A percentile compares a stretch with the other conserved stretches of the same genome.
phyloP scores from a whole-genome alignment of 2,113 vertebrate species.

The Fulmarus glacialis region DNA sequence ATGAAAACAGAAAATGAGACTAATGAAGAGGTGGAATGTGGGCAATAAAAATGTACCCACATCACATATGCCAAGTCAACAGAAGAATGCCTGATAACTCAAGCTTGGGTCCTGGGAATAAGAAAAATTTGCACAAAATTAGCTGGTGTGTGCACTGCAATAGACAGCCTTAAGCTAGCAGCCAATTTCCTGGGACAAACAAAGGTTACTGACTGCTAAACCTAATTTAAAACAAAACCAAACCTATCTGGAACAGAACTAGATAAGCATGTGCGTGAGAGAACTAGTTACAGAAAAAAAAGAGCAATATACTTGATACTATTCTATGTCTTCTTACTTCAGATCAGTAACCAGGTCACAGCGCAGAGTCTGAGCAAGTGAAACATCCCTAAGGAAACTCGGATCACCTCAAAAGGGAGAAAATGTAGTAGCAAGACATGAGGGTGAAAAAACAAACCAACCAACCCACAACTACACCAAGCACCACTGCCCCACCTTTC shows the following conservation, averaged over 20 bases:
- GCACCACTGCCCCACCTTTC: neutral
- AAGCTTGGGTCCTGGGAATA: neutral
- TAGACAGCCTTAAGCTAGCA: neutral
- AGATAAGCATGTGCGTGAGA: neutral
- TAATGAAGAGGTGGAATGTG: constrained; percentile 56
- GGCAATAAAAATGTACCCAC: constrained; percentile 60
- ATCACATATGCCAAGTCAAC: constrained; percentile 57
- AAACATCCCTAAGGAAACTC: neutral
- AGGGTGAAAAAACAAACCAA: neutral
- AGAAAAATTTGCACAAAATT: neutral
- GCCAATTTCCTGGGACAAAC: neutral
- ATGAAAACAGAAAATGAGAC: constrained; percentile 45
- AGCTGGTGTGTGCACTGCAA: neutral
- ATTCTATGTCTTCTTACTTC: neutral
- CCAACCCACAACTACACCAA: neutral
- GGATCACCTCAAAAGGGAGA: neutral
- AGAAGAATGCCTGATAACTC: constrained; percentile 22
- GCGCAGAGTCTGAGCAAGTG: neutral
- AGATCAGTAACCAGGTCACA: neutral
- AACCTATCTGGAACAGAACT: neutral
- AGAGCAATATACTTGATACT: neutral
- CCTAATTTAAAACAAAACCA: neutral
- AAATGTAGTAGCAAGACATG: neutral
- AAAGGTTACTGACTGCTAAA: neutral
- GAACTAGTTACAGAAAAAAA: neutral